Percentiles rank a stretch among this genome's conserved stretches.
Conservation (phyloP, 2,113 vertebrate genomes). For the Brachypteracias leptosomus region DNA sequence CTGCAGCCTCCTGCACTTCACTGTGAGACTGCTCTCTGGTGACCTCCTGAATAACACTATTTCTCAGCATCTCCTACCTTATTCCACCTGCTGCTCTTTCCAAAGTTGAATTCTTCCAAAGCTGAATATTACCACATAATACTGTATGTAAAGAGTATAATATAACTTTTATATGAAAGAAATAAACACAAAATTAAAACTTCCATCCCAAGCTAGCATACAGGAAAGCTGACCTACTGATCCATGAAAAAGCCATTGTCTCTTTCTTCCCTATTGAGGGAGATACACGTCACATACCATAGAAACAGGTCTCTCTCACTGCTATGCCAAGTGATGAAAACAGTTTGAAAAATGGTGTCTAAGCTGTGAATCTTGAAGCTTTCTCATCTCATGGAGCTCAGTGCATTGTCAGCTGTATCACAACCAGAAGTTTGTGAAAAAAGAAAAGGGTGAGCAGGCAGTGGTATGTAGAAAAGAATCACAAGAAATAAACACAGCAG, state of each 20-base stretch:
- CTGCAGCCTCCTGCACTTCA: not conserved
- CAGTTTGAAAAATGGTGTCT: not conserved
- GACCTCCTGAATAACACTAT: not conserved
- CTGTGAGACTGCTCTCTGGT: not conserved
- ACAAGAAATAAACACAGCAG: not conserved
- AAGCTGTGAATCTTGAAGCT: not conserved
- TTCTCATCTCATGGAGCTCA: not conserved
- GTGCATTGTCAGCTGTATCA: not conserved
- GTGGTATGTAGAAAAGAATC: not conserved
- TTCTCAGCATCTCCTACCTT: not conserved
- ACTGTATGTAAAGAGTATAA: not conserved
- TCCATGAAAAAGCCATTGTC: not conserved
- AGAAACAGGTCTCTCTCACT: not conserved
- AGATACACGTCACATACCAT: not conserved
- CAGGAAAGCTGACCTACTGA: not conserved
- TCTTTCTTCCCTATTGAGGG: not conserved
- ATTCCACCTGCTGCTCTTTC: not conserved
- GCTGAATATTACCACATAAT: not conserved
- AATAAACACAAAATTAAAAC: not conserved
- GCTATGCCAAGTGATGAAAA: not conserved
- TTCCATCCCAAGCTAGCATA: not conserved
- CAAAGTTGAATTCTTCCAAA: not conserved
- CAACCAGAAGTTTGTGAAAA: not conserved
- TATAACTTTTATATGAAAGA: not conserved
- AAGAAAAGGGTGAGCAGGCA: not conserved